phyloP scores from a whole-genome alignment of 2,888 invertebrate species.

The Sinotaia quadrata region DNA sequence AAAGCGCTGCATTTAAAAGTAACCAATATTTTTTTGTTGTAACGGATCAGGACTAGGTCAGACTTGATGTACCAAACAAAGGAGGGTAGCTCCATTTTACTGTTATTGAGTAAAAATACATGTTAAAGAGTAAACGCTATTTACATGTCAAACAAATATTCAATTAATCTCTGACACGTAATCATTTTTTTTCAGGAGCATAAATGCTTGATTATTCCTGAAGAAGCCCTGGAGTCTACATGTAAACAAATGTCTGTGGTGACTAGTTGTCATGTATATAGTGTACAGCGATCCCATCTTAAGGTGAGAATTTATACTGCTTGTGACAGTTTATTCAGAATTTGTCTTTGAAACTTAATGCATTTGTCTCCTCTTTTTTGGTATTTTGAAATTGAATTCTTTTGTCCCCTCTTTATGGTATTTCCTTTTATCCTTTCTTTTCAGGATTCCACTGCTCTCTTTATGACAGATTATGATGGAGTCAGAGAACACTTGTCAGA shows the following conservation, averaged over 20 bases:
- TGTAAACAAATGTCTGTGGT: slow-evolving; percentile 47
- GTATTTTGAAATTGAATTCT: not conserved
- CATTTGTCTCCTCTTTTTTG: not conserved
- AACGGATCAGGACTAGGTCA: too few species aligned
- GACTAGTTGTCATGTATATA: slow-evolving; percentile 64
- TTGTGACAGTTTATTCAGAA: not conserved
- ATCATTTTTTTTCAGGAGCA: slow-evolving; percentile 44
- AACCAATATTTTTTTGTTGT: too few species aligned
- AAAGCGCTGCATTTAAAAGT: too few species aligned
- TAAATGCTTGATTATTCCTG: slow-evolving; percentile 56
- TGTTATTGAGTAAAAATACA: not conserved
- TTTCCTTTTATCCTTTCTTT: slow-evolving; percentile 36
- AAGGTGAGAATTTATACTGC: slow-evolving; percentile 45
- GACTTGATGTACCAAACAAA: not conserved
- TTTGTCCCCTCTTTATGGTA: not conserved
- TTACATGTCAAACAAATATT: slow-evolving; percentile 5
- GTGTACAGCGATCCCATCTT: slow-evolving; percentile 59
- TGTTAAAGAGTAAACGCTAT: not conserved
- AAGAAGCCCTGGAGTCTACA: slow-evolving; percentile 49
- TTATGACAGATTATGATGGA: slow-evolving; percentile 61
- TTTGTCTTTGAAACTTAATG: not conserved
- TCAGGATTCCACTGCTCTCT: slow-evolving; percentile 61
- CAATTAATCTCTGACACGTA: not conserved
- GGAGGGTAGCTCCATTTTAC: not conserved
- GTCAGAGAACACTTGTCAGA: slow-evolving; percentile 51